These are phyloP conservation scores for Spea bombifrons DNA, from an alignment of 2,113 vertebrate species.

Conservation along the genomic window DNA sequence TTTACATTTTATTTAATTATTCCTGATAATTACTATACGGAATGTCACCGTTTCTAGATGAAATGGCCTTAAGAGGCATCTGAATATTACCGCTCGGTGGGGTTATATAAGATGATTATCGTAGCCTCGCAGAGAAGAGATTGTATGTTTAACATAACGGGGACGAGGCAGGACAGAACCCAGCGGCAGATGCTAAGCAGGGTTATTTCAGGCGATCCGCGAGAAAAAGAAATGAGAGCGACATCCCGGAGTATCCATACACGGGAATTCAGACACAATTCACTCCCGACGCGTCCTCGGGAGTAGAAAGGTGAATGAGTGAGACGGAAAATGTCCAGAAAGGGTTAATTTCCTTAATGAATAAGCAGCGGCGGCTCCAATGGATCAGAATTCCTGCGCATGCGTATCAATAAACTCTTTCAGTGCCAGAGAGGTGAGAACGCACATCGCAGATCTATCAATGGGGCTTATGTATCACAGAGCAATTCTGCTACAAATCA, in stretches of 20 bases:
- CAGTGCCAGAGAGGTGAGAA: too few relatives aligned
- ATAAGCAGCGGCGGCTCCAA: neutral
- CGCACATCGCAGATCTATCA: neutral
- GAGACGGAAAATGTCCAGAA: too few relatives aligned
- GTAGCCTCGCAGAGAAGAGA: neutral
- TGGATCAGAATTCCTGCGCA: conserved; percentile 15
- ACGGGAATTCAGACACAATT: too few relatives aligned
- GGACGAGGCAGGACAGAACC: neutral
- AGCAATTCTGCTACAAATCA: neutral
- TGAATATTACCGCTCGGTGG: too few relatives aligned
- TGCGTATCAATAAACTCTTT: conserved; percentile 6
- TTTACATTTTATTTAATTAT: too few relatives aligned
- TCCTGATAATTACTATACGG: too few relatives aligned
- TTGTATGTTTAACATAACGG: neutral
- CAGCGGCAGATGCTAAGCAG: neutral
- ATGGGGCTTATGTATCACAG: too few relatives aligned
- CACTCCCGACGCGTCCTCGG: too few relatives aligned
- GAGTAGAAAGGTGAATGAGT: too few relatives aligned
- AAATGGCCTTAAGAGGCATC: too few relatives aligned
- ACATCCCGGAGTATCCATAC: neutral
- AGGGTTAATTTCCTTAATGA: conserved; percentile 14
- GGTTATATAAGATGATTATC: too few relatives aligned
- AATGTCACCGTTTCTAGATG: too few relatives aligned
- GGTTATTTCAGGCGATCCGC: conserved; percentile 26
- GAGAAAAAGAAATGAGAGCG: neutral